These are phyloP conservation scores for Rhea americana DNA, from an alignment of 2,113 vertebrate genomes.

Conservation along the genomic window DNA sequence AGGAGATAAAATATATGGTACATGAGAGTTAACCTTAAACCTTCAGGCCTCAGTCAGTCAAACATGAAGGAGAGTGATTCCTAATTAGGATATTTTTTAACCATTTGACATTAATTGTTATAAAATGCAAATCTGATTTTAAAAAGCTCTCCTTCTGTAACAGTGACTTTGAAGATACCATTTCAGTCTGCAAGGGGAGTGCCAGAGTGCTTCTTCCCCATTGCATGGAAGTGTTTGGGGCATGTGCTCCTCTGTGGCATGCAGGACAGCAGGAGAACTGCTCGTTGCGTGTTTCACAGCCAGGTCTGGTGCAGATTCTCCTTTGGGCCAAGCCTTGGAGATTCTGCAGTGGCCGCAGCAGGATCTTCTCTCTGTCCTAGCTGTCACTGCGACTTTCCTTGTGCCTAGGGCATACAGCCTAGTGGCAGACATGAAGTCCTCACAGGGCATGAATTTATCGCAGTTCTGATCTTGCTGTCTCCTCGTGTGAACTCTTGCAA, in stretches of 20 bases:
- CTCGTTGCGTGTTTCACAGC: neutral
- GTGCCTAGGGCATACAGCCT: neutral
- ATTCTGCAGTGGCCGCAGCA: neutral
- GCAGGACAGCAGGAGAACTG: accelerated
- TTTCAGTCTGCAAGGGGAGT: neutral
- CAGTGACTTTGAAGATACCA: neutral
- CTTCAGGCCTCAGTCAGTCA: neutral
- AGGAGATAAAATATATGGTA: neutral
- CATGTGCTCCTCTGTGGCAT: accelerated
- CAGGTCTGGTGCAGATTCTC: neutral
- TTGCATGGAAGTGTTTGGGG: neutral
- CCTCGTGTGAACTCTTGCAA: neutral
- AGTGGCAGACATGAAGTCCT: neutral
- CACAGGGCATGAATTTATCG: accelerated
- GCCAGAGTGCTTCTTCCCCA: accelerated
- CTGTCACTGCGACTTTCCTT: neutral
- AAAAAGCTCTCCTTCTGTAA: neutral
- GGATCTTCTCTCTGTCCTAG: neutral
- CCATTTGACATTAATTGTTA: neutral
- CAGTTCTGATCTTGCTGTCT: neutral
- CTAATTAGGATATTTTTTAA: constrained; percentile 10
- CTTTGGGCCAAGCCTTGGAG: neutral
- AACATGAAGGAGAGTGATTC: neutral
- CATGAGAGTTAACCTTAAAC: neutral
- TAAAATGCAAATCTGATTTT: neutral